Evolutionary conservation across 1,140 invertebrate species (phyloP).

Genomic region (Aphelenchoides besseyi): DNA sequence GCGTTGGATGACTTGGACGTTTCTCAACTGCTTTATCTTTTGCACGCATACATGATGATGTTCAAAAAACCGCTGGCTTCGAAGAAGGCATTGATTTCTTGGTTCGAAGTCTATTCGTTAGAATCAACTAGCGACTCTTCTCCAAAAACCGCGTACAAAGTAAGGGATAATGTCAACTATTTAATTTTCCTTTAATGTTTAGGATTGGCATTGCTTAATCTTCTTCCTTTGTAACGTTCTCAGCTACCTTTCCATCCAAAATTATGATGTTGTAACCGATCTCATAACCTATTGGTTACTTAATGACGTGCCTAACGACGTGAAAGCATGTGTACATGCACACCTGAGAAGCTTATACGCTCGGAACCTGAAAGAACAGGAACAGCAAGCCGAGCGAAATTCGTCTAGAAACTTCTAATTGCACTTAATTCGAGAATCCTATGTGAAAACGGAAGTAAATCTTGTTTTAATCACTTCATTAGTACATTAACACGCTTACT

Average conservation of each 20-base stretch:
- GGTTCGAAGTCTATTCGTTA: constrained; percentile 45
- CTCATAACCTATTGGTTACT: constrained; percentile 45
- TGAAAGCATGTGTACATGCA: constrained; percentile 36
- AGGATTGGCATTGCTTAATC: constrained; percentile 50
- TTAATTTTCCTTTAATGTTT: not conserved
- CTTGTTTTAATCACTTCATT: not conserved
- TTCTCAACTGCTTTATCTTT: constrained; percentile 34
- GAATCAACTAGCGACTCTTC: constrained; percentile 21
- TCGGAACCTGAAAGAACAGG: constrained; percentile 31
- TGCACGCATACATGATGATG: constrained; percentile 42
- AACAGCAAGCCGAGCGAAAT: constrained; percentile 15
- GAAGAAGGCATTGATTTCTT: constrained; percentile 29
- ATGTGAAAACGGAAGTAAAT: not conserved
- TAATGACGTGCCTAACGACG: constrained; percentile 38
- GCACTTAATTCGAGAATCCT: not conserved
- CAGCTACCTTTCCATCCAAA: constrained; percentile 46
- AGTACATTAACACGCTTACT: not conserved
- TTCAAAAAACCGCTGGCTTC: constrained; percentile 42
- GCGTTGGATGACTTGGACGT: constrained; percentile 30
- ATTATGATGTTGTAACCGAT: constrained; percentile 44
- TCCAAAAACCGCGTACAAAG: constrained; percentile 17
- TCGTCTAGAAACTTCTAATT: not conserved
- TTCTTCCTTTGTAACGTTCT: constrained; percentile 50
- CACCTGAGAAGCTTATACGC: constrained; percentile 31
- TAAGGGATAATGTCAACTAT: not conserved